Percentiles rank a stretch among this genome's conserved stretches.
phyloP scores from a whole-genome alignment of 1,140 invertebrate species.

The Drosophila ercepeae region DNA sequence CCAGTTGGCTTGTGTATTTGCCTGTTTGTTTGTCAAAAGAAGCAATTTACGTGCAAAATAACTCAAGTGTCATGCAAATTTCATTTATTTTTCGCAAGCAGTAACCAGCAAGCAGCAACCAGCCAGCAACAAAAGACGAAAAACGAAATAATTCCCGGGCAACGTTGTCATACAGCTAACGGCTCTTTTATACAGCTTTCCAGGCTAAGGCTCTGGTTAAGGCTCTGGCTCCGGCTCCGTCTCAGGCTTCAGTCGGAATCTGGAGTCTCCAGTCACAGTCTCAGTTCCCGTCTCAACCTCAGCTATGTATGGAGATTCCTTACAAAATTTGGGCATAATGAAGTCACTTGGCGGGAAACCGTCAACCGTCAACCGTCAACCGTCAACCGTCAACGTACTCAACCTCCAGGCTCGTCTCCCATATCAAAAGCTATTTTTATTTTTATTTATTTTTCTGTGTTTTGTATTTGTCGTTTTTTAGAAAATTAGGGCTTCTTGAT shows the following conservation, averaged over 20 bases:
- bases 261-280: neutral
- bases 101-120: constrained; percentile 50
- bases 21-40: constrained; percentile 83
- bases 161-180: constrained; percentile 68
- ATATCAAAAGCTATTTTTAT: constrained; percentile 36
- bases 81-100: constrained; percentile 82
- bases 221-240: neutral
- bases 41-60: constrained; percentile 84
- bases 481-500: constrained; percentile 77
- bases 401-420: constrained; percentile 8
- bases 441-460: constrained; percentile 42
- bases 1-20: constrained; percentile 66
- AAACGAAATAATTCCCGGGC: constrained; percentile 67
- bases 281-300: constrained; percentile 11
- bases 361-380: too few species aligned
- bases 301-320: constrained; percentile 59
- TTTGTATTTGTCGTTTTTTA: constrained; percentile 41
- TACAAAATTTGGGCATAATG: constrained; percentile 72
- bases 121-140: constrained; percentile 18
- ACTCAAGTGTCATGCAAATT: constrained; percentile 84
- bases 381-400: too few species aligned
- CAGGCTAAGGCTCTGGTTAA: constrained; percentile 1
- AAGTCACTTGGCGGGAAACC: constrained; percentile 65
- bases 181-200: constrained; percentile 12
- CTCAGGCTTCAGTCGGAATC: neutral